A percentile compares a stretch with the other conserved stretches of the same genome.
Conservation (phyloP, 1,140 invertebrate species). For the Pogonomyrmex californicus region DNA sequence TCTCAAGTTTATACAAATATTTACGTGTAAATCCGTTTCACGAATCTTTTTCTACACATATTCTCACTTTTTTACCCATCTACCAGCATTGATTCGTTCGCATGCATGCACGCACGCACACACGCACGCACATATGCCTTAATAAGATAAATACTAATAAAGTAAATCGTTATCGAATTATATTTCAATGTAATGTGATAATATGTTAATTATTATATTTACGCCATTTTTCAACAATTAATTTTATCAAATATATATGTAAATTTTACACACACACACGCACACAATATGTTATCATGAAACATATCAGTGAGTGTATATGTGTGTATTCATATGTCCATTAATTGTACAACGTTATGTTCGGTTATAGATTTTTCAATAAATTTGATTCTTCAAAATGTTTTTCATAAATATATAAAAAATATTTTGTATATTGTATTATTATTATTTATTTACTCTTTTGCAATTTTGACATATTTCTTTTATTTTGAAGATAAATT, state of each 20-base stretch:
- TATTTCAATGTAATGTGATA: background rate
- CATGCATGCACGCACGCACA: background rate
- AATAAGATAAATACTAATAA: background rate
- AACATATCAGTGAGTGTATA: background rate
- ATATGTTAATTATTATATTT: background rate
- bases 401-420: background rate
- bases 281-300: constrained; percentile 5
- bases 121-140: background rate
- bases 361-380: background rate
- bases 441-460: constrained; percentile 18
- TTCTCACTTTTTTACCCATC: no score
- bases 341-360: background rate
- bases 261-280: constrained; percentile 8
- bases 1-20: constrained; percentile 54
- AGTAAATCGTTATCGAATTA: background rate
- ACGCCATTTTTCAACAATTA: background rate
- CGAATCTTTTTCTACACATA: background rate
- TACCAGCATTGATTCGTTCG: background rate
- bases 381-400: background rate
- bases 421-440: constrained; percentile 1
- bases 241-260: constrained; percentile 21
- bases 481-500: constrained; percentile 24
- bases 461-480: constrained; percentile 15
- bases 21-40: constrained; percentile 1
- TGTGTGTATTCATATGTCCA: background rate